Conservation (phyloP, 2,888 invertebrate genomes). For the Zaprionus obscuricornis region DNA sequence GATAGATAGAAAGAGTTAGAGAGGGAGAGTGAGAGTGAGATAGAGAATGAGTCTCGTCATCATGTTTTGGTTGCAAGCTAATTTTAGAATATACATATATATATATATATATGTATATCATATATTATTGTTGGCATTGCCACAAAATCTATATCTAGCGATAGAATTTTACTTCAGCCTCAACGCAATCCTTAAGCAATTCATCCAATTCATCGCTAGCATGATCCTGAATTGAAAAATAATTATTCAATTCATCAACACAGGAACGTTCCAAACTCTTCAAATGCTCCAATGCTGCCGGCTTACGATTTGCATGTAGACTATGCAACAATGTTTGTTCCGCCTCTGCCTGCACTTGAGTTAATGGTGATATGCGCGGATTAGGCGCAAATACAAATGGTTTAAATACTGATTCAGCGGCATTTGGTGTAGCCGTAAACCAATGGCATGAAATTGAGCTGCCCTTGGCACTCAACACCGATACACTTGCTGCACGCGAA, state of each 20-base stretch:
- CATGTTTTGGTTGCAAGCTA: slow-evolving; percentile 64
- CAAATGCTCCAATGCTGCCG: slow-evolving; percentile 80
- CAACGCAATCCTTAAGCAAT: slow-evolving; percentile 88
- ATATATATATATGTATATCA: too few relatives aligned
- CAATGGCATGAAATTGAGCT: slow-evolving; percentile 87
- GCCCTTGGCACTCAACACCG: slow-evolving; percentile 85
- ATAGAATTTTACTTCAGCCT: slow-evolving; percentile 88
- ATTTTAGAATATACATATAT: slow-evolving; percentile 57
- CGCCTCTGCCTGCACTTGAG: slow-evolving; percentile 85
- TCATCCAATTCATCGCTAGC: slow-evolving; percentile 85
- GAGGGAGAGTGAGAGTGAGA: too few relatives aligned
- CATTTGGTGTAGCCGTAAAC: slow-evolving; percentile 93
- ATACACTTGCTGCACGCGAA: slow-evolving; percentile 88
- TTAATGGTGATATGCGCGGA: slow-evolving; percentile 87
- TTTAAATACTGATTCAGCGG: slow-evolving; percentile 90
- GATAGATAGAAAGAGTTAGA: too few relatives aligned
- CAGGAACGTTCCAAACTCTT: slow-evolving; percentile 84
- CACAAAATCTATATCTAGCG: too few relatives aligned
- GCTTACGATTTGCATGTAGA: slow-evolving; percentile 86
- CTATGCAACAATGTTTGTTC: slow-evolving; percentile 85
- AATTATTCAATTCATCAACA: slow-evolving; percentile 84
- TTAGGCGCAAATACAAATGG: slow-evolving; percentile 90
- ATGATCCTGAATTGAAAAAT: slow-evolving; percentile 83
- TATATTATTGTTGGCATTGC: slow-evolving; percentile 30
- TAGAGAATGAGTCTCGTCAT: too few relatives aligned